phyloP scores from a whole-genome alignment of 2,113 vertebrate genomes.

The Actinemys pallida region DNA sequence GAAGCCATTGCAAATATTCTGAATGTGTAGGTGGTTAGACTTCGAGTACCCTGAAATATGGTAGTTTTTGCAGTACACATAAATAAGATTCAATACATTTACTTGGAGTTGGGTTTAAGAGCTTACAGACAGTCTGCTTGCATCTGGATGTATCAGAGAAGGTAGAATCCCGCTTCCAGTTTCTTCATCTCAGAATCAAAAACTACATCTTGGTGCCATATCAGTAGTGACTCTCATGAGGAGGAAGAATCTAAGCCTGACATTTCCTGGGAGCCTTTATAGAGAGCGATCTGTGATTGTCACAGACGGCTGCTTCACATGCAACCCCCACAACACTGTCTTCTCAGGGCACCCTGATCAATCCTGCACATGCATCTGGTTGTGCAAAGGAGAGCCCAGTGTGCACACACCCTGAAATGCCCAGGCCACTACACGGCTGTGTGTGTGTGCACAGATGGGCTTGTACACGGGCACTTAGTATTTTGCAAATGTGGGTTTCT shows the following conservation, averaged over 20 bases:
- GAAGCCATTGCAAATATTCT: neutral
- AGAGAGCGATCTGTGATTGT: accelerated
- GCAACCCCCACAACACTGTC: accelerated
- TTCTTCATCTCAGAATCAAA: neutral
- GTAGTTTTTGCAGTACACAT: neutral
- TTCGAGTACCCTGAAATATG: neutral
- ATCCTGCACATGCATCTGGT: neutral
- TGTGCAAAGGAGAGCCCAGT: neutral
- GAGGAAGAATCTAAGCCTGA: neutral
- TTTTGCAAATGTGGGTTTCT: accelerated
- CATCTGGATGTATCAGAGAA: neutral
- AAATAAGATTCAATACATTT: neutral
- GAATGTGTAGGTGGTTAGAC: neutral
- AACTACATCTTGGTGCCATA: no score
- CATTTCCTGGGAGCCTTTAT: neutral
- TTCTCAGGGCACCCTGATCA: neutral
- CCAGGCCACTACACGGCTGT: accelerated
- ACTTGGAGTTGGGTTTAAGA: neutral
- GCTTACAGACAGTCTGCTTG: neutral
- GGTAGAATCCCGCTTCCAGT: neutral
- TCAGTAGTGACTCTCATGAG: no score
- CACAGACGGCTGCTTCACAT: neutral
- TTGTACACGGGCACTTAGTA: accelerated
- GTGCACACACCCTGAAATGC: accelerated
- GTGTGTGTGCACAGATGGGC: neutral